These are phyloP conservation scores for Asobara japonica DNA, from an alignment of 1,140 invertebrate species.

Conservation along the genomic window DNA sequence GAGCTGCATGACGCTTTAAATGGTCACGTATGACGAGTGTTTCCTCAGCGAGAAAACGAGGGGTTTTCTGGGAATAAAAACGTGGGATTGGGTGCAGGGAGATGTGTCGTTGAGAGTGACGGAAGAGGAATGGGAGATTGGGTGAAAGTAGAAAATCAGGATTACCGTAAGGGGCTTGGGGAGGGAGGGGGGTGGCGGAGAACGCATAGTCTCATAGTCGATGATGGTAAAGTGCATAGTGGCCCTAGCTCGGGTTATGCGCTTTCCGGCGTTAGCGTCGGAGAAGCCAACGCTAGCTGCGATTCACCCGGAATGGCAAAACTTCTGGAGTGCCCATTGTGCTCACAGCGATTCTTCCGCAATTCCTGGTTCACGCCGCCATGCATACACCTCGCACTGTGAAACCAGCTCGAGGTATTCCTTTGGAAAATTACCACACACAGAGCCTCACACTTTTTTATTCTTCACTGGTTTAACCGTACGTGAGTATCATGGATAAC, in stretches of 20 bases:
- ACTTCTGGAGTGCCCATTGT: conserved; percentile 35
- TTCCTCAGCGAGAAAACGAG: conserved; percentile 10
- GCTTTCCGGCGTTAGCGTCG: conserved; percentile 28
- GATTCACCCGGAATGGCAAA: conserved; percentile 33
- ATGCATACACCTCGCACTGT: background rate
- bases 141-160: background rate
- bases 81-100: background rate
- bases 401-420: conserved; percentile 11
- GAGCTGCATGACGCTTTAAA: conserved; percentile 17
- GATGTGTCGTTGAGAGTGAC: background rate
- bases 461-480: background rate
- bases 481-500: background rate
- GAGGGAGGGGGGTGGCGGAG: background rate
- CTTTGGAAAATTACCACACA: conserved; percentile 29
- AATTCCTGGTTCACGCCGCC: background rate
- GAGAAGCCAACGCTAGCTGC: conserved; percentile 24
- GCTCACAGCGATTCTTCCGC: background rate
- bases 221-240: conserved; percentile 35
- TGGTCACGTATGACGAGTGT: conserved; percentile 11
- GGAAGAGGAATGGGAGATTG: background rate
- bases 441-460: background rate
- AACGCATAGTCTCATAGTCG: conserved; percentile 13
- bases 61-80: background rate
- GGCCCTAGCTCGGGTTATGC: conserved; percentile 7
- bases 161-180: background rate